Percentiles rank a stretch among this genome's conserved stretches.
Conservation (phyloP, 2,888 invertebrate species). For the Cephus spinipes region DNA sequence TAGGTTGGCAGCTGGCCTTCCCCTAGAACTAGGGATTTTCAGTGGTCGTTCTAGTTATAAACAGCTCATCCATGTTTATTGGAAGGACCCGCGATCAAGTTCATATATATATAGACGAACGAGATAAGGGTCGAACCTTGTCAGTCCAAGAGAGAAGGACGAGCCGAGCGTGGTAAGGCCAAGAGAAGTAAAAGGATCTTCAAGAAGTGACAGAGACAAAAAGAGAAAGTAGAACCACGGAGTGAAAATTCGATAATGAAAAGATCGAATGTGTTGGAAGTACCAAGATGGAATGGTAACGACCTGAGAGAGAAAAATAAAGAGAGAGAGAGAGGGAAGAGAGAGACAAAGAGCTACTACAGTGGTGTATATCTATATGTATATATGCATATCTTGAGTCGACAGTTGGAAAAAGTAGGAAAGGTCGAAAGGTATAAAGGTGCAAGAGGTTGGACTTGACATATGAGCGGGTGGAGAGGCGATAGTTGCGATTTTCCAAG, state of each 20-base stretch:
- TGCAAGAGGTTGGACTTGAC: background rate
- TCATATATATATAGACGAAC: background rate
- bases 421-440: background rate
- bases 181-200: background rate
- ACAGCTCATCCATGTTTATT: background rate
- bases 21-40: background rate
- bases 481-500: background rate
- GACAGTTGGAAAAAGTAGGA: background rate
- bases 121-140: background rate
- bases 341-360: constrained; percentile 14
- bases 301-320: background rate
- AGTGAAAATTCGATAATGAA: background rate
- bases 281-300: background rate
- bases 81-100: background rate
- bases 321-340: background rate
- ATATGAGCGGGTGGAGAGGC: background rate
- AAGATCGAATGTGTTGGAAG: background rate
- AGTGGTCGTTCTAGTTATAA: background rate
- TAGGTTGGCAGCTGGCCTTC: background rate
- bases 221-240: background rate
- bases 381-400: background rate
- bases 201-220: background rate
- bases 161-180: background rate
- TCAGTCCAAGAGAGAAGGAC: background rate
- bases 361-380: background rate